Evolutionary conservation across 2,113 vertebrate species (phyloP), one percentile per base, ranked within the genome.

Genomic region (Gavia stellata): DNA sequence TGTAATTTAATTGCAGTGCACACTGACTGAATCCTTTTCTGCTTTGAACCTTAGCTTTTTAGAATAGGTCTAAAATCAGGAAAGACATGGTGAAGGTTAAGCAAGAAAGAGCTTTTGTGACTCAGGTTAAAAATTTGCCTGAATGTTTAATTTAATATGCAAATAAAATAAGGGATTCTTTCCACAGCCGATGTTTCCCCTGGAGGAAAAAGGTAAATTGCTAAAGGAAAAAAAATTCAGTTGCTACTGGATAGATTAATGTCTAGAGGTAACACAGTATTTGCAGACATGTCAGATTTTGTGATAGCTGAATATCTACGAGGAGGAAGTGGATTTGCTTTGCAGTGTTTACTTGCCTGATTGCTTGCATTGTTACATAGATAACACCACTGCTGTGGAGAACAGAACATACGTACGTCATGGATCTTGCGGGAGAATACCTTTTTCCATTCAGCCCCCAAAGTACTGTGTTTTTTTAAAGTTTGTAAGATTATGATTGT

Each of bases 321-420:
- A 61, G 34, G 62, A 65, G 59, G 31, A 63, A 19, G 17, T 55
- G 1, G 17, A 21, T 82, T 47, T 82, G 5, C 7, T 81, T 33
- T 26, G 45, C 33, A 50, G 10, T 21, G 15, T 55, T 89, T n/a
- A 3, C 34, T 56, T 52, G 16, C 19, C 63, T 66, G 34, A 8
- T 66, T 81, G 25, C 50, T 62, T 81, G 15, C 29, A 8, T 55
- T 81, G 15, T 26, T n/a, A 1, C 38, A 8, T 2, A 42, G 36
- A 3, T 62, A 34, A 36, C 38, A 15, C 14, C 17, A 5, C 33
- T 65, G 36, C 45, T 81, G 17, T 16, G n/a, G 50, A 55, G 45
- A 77, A 8, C 10, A 55, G 45, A 77, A 8, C 10, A 1, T 7
- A 4, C 2, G 1, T 7, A 1, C 0, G 0, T 10, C 21, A 9